Conservation (phyloP, 2,797 vertebrate genomes). For the Enteromius paludinosus region DNA sequence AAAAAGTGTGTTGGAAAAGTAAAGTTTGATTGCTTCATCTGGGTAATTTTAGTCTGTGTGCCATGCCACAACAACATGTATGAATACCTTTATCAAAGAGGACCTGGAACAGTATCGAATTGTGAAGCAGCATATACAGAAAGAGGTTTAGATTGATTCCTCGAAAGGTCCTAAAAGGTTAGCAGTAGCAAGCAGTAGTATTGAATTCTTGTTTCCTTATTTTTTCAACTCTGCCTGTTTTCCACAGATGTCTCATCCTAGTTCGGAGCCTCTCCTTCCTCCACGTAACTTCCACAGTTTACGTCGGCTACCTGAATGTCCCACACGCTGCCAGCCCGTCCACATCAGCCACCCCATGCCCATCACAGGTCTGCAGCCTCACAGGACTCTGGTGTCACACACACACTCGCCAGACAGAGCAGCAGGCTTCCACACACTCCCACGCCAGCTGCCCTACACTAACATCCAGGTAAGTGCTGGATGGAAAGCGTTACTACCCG, state of each 20-base stretch:
- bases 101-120: not conserved
- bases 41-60: slow-evolving; percentile 5
- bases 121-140: not conserved
- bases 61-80: slow-evolving; percentile 4
- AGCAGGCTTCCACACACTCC: slow-evolving; percentile 75
- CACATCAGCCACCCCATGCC: slow-evolving; percentile 83
- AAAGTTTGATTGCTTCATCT: slow-evolving; percentile 12
- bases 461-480: slow-evolving; percentile 43
- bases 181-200: not conserved
- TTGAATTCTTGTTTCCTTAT: not conserved
- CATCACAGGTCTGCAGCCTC: slow-evolving; percentile 53
- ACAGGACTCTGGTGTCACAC: slow-evolving; percentile 72
- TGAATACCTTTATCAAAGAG: slow-evolving; percentile 25
- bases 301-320: slow-evolving; percentile 77
- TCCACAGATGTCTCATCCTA: slow-evolving; percentile 71
- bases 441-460: slow-evolving; percentile 67
- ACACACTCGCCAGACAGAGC: slow-evolving; percentile 66
- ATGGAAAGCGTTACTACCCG: not conserved
- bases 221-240: slow-evolving; percentile 15
- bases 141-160: slow-evolving; percentile 6
- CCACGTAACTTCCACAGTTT: slow-evolving; percentile 66
- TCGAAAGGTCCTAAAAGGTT: not conserved
- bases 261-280: slow-evolving; percentile 67
- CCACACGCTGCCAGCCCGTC: slow-evolving; percentile 77
- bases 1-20: not conserved